Conservation (phyloP, 2,888 invertebrate species). For the Odontocerum albicorne region DNA sequence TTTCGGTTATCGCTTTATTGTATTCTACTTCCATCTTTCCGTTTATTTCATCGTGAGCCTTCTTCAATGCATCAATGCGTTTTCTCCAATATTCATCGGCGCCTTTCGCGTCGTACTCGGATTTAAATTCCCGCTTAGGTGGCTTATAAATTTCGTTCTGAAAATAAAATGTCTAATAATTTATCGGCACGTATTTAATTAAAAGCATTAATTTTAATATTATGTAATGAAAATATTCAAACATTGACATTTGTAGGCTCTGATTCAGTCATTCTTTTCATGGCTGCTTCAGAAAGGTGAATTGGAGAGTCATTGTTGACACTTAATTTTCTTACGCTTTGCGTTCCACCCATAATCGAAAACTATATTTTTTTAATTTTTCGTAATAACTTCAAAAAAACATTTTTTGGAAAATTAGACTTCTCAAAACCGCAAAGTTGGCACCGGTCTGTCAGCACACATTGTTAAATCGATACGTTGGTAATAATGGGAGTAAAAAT, state of each 20-base stretch:
- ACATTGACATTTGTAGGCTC: conserved; percentile 23
- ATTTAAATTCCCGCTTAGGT: conserved; percentile 15
- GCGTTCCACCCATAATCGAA: conserved; percentile 29
- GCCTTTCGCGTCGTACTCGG: conserved; percentile 22
- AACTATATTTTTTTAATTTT: too few relatives aligned
- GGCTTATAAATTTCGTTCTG: conserved; percentile 3
- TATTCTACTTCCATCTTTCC: conserved; percentile 34
- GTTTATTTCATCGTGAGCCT: conserved; percentile 29
- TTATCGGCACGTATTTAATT: too few relatives aligned
- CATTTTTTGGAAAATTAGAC: too few relatives aligned
- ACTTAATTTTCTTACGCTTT: conserved; percentile 27
- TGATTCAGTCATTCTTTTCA: conserved; percentile 25
- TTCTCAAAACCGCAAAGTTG: too few relatives aligned
- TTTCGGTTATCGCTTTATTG: conserved; percentile 30
- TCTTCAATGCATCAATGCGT: conserved; percentile 30
- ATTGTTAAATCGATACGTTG: too few relatives aligned
- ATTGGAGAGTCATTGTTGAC: conserved; percentile 28
- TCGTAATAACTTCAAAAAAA: too few relatives aligned
- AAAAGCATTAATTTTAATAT: conserved; percentile 20
- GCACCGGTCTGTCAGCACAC: too few relatives aligned
- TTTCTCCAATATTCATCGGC: conserved; percentile 33
- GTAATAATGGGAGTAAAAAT: too few relatives aligned
- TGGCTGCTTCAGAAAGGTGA: conserved; percentile 29
- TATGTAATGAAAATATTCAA: conserved; percentile 30
- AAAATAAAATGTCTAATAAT: conserved; percentile 3